Evolutionary conservation across 1,140 invertebrate genomes (phyloP), one percentile per base, ranked within the genome.

Genomic region (Aradophagus sp.): DNA sequence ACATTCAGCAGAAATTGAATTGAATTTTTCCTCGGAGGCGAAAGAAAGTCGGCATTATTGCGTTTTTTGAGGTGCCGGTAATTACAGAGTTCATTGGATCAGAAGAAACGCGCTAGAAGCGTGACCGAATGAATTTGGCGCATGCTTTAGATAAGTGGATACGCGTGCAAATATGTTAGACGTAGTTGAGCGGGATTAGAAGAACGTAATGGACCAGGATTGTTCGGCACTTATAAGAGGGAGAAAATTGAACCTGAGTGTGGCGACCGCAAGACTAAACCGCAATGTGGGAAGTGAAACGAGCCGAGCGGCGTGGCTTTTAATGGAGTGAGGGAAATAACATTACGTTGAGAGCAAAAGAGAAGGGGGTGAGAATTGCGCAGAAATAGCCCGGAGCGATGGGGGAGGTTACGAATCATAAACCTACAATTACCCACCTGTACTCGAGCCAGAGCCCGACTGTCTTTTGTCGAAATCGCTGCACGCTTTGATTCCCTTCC

Each of bases 251-350:
- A 50, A 36, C 47, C 45, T 13, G 55, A 59, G 52, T 36, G 44
- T 29, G 72, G 63, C 67, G 74, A 77, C 76, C 78, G 41, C 78
- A 76, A 77, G 78, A 69, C 73, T 71, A 71, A 77, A 83, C 80
- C 80, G 72, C 80, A 81, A 48, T 80, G 81, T 78, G 80, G 80
- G 73, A 80, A 83, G 81, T 82, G 82, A 83, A 84, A 84, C 80
- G 81, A 84, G 76, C 78, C 81, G 74, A 84, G 74, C 78, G 75
- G 80, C 77, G 66, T 76, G 66, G 79, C 82, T 86, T 83, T 84
- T 86, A 85, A 86, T 83, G 80, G 81, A 83, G 77, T 81, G 80
- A 82, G 76, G 77, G 76, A 82, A 84, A 78, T 75, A 80, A 76
- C 80, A 79, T 83, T 83, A 82, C 82, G 77, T 80, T 79, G 58